Evolutionary conservation across 2,888 invertebrate genomes (phyloP), one percentile per base, ranked within the genome.

Genomic region (Agapostemon virescens): DNA sequence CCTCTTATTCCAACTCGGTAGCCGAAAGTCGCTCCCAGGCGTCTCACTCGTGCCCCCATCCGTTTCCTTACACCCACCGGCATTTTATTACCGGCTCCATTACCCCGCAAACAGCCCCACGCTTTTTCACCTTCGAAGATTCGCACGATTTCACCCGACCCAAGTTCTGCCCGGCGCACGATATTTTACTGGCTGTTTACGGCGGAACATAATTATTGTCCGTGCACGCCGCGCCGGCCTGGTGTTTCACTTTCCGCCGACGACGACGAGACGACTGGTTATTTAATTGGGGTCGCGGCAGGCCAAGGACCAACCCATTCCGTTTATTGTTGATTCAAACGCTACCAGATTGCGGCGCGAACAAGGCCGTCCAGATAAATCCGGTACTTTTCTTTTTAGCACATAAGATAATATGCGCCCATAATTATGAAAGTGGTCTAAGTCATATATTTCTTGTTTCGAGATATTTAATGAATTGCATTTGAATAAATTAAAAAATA

Each of bases 21-120:
- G 71, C 81, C 74, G 75, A 82, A 84, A 86, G 77, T 79, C 81
- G 71, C 81, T 81, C 76, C 77, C 73, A 79, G 80, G 70, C 82
- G 77, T 71, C 77, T 74, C 71, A 52, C 77, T 76, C 71, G 72
- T 61, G 69, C 76, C 81, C 73, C 75, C 77, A 73, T 79, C 69
- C 76, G 67, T 64, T 77, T 77, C 78, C 73, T 83, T 68, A 73
- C 77, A 69, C 74, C 82, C 74, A 49, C 74, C 69, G 82, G 83
- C 85, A 87, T 88, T 89, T 89, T 89, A 89, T 89, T 87, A 86
- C 87, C 78, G 72, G 76, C 77, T 85, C 88, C 86, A 87, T 89
- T 88, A 88, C 85, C 82, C 73, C 76, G 71, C 78, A 70, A 77
- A 72, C 84, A 80, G 52, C 85, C 78, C 75, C 76, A 30, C 42